phyloP scores from a whole-genome alignment of 2,888 invertebrate genomes.

The Rhopalosiphum nymphaeae region DNA sequence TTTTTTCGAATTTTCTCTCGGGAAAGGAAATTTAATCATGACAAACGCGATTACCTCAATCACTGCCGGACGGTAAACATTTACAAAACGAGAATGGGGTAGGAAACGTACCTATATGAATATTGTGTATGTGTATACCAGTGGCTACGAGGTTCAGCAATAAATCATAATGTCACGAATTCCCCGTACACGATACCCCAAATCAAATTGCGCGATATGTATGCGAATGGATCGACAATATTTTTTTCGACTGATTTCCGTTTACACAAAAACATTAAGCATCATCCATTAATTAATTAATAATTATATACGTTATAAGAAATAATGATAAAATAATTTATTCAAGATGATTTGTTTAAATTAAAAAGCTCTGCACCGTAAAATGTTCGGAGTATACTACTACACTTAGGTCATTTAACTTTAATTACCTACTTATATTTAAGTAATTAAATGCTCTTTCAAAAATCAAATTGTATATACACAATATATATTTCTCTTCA shows the following conservation, averaged over 20 bases:
- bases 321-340: too few relatives aligned
- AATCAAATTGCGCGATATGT: background rate
- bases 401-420: background rate
- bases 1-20: background rate
- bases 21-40: background rate
- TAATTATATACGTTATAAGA: background rate
- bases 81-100: background rate
- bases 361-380: background rate
- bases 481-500: background rate
- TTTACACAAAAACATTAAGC: background rate
- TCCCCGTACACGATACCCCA: background rate
- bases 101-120: background rate
- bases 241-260: background rate
- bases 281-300: background rate
- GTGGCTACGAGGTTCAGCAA: background rate
- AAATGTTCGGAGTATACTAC: background rate
- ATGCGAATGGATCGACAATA: background rate
- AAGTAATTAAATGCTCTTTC: background rate
- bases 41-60: background rate
- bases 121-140: background rate
- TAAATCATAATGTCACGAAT: slow-evolving; percentile 48
- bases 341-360: background rate
- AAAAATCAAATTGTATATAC: background rate
- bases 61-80: background rate
- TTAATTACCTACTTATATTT: background rate